phyloP scores from a whole-genome alignment of 1,140 invertebrate genomes.

The Tetragonula clypearis region DNA sequence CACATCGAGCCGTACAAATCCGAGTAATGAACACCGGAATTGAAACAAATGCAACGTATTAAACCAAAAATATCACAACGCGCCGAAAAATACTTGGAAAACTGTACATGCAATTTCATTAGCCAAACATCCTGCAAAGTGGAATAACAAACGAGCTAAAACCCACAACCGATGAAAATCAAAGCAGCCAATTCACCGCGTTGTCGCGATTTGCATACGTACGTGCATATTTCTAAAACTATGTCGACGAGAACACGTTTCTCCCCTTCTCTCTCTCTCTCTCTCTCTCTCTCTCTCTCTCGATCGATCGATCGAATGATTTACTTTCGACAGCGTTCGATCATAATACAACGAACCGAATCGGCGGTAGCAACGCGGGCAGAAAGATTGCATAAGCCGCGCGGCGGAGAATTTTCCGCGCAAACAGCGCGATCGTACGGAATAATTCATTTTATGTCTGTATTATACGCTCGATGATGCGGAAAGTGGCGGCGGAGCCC shows the following conservation, averaged over 20 bases:
- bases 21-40: background rate
- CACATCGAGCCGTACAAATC: background rate
- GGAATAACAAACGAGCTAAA: background rate
- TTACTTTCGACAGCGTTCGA: slow-evolving; percentile 9
- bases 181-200: background rate
- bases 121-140: background rate
- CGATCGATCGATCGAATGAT: background rate
- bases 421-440: slow-evolving; percentile 18
- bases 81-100: background rate
- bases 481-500: slow-evolving; percentile 27
- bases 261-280: too few relatives aligned
- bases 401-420: slow-evolving; percentile 22
- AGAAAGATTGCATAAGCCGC: slow-evolving; percentile 27
- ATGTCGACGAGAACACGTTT: background rate
- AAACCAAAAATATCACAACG: background rate
- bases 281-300: too few relatives aligned
- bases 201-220: background rate
- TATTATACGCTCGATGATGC: slow-evolving; percentile 50
- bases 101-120: background rate
- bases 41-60: background rate
- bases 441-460: slow-evolving; percentile 49
- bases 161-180: background rate
- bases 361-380: background rate
- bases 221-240: background rate
- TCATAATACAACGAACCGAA: background rate